Conservation (phyloP, 64 coral and sea anemone genomes). For the Actinia tenebrosa region DNA sequence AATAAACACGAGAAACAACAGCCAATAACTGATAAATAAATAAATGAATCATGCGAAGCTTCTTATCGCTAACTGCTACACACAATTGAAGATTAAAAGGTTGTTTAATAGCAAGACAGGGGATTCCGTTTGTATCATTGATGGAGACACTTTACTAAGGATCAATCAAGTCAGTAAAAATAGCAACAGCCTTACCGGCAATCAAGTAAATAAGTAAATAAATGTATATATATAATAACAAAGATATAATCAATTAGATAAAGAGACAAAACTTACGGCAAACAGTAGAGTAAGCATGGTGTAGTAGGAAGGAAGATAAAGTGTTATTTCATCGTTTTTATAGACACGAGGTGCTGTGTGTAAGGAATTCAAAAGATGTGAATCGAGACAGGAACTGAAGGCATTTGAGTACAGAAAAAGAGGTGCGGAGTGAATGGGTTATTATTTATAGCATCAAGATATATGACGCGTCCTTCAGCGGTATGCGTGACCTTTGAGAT, state of each 20-base stretch:
- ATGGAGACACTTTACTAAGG: not conserved
- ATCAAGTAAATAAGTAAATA: not conserved
- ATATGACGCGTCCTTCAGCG: not conserved
- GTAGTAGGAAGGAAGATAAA: not conserved
- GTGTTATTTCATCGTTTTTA: not conserved
- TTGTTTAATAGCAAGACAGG: not conserved
- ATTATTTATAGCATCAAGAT: not conserved
- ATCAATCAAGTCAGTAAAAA: not conserved
- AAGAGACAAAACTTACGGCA: slow-evolving; percentile 38
- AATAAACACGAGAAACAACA: not conserved
- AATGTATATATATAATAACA: not conserved
- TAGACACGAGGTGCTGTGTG: not conserved
- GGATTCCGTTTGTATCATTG: not conserved
- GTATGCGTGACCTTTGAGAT: too few species aligned
- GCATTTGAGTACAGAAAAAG: slow-evolving; percentile 7
- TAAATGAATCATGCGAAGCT: not conserved
- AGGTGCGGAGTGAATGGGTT: slow-evolving; percentile 14
- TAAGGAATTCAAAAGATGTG: slow-evolving; percentile 7
- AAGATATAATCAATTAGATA: not conserved
- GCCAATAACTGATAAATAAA: not conserved
- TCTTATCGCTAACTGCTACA: not conserved
- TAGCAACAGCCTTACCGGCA: not conserved
- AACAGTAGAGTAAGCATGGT: slow-evolving; percentile 45
- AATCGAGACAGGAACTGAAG: not conserved
- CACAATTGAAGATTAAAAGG: not conserved